Evolutionary conservation across 64 coral and sea anemone genomes (phyloP), one percentile per base, ranked within the genome.

Genomic region (Stichodactyla mertensii): DNA sequence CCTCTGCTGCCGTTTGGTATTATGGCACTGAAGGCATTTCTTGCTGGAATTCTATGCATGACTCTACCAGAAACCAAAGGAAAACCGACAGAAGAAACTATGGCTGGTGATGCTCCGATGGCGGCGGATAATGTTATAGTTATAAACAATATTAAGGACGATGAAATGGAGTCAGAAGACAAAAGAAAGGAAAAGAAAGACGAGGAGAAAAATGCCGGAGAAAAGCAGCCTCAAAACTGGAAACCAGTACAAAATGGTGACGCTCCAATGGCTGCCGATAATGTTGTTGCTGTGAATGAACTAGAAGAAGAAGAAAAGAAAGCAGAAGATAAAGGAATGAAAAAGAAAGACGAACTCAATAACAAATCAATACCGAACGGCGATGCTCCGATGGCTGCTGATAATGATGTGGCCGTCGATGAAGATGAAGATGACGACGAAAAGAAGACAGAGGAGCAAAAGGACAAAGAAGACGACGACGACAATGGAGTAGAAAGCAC

Each of bases 1-100:
- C 36, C 66, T 54, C 22, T 89, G 10, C 61, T 89, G n/a, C 91
- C 91, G n/a, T 92, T 87, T 71, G 91, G 86, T 14, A 88, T 92
- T 8, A 92, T 92, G 91, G 91, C 84, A 53, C 52, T 11, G 0
- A 77, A 88, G 13, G 82, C 91, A 0, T 55, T 92, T 31, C 14
- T 92, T 4, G 91, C 91, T 19, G 87, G 91, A 27, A 13, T 88
- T 53, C 82, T 92, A 16, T 92, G 91, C 52, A 88, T 79, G 86
- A 92, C 91, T 19, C 20, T 92, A 22, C 91, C 91, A 16, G 91
- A 92, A 86, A 92, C 91, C 15, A 85, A 77, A n/a, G 87, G 87
- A 20, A 61, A 71, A 57, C 86, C 91, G 22, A 92, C 91, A 11
- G 82, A 79, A 54, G 91, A 92, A 64, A 92, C 87, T 0, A 85